These are phyloP conservation scores for Keiferia lycopersicella DNA, from an alignment of 2,888 invertebrate species.

Conservation along the genomic window DNA sequence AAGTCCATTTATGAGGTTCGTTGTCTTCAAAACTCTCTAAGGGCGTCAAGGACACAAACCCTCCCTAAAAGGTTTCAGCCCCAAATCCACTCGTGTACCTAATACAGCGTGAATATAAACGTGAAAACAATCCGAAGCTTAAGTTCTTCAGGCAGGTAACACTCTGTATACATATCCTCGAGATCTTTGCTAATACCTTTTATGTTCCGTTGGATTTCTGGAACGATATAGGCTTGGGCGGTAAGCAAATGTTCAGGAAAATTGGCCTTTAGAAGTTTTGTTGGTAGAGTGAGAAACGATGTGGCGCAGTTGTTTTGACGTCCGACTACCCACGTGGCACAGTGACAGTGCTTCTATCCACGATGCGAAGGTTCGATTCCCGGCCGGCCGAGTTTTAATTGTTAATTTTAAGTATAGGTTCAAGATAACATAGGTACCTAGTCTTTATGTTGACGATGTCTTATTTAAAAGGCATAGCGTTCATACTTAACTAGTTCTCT, in stretches of 20 bases:
- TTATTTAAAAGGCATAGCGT: too few species aligned
- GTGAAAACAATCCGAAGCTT: slow-evolving; percentile 30
- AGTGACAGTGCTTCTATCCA: too few species aligned
- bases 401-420: too few species aligned
- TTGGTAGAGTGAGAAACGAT: background rate
- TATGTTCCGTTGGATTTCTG: slow-evolving; percentile 24
- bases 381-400: too few species aligned
- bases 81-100: background rate
- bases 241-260: slow-evolving; percentile 14
- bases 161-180: slow-evolving; percentile 38
- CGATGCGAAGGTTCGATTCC: too few species aligned
- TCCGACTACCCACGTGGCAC: too few species aligned
- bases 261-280: background rate
- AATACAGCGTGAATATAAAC: slow-evolving; percentile 10
- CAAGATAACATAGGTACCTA: too few species aligned
- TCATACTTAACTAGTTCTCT: too few species aligned
- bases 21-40: background rate
- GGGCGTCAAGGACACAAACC: background rate
- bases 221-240: slow-evolving; percentile 19
- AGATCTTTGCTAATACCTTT: slow-evolving; percentile 26
- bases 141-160: slow-evolving; percentile 40
- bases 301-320: too few species aligned
- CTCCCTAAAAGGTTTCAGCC: background rate
- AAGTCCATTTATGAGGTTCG: background rate
- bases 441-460: too few species aligned